Percentiles rank a stretch among this genome's conserved stretches.
Evolutionary conservation across 2,888 invertebrate species (phyloP).

Genomic region (Micoletzkya japonica): DNA sequence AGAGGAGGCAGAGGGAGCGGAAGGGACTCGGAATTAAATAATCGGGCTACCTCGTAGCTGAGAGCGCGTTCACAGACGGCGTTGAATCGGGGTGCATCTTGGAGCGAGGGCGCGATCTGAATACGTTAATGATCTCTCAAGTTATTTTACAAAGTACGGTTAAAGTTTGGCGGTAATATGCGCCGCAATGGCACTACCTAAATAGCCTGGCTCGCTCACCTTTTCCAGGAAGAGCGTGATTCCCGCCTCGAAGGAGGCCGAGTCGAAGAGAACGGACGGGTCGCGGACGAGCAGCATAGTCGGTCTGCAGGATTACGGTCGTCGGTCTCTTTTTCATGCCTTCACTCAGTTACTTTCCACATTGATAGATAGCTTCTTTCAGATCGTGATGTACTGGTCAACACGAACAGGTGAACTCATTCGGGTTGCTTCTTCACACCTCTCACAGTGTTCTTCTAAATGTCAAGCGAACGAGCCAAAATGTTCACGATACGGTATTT

Average conservation of each 20-base stretch:
- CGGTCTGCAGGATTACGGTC: not conserved
- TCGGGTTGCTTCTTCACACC: too few species aligned
- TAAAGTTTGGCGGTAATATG: not conserved
- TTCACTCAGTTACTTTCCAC: not conserved
- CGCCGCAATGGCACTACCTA: not conserved
- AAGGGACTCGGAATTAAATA: too few species aligned
- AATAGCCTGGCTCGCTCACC: not conserved
- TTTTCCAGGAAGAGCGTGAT: conserved; percentile 1
- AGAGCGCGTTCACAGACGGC: conserved; percentile 19
- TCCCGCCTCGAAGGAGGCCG: conserved; percentile 1
- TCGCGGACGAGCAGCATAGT: conserved; percentile 15
- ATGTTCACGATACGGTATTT: too few species aligned
- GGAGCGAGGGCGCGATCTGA: conserved; percentile 4
- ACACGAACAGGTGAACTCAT: too few species aligned
- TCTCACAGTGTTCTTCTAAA: not conserved
- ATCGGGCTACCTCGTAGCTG: conserved; percentile 17
- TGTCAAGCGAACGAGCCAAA: not conserved
- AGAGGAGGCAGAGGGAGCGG: not conserved
- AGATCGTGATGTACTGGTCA: not conserved
- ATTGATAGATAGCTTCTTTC: too few species aligned
- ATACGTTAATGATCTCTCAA: not conserved
- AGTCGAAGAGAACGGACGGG: not conserved
- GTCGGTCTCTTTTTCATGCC: not conserved
- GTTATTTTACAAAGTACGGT: not conserved
- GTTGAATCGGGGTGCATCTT: not conserved